Evolutionary conservation across 1,140 invertebrate genomes (phyloP).

Genomic region (Eufriesea mexicana): DNA sequence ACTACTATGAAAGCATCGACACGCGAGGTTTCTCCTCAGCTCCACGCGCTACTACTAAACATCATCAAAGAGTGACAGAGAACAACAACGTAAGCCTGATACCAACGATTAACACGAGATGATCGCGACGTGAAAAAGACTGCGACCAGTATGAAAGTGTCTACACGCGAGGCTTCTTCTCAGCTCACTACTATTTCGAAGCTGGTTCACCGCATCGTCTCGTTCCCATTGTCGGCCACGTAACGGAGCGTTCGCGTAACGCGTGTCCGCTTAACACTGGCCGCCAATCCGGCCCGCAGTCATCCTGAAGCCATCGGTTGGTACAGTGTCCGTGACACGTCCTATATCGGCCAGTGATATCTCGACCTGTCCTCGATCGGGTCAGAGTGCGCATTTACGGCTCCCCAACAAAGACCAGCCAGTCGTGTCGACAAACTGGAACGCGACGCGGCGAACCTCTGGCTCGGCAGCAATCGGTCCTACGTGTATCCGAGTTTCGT

Average conservation of each 20-base stretch:
- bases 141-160: too few relatives aligned
- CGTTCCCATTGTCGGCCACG: conserved; percentile 20
- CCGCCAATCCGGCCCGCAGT: conserved; percentile 4
- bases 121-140: too few relatives aligned
- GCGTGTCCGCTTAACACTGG: not conserved
- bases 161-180: too few relatives aligned
- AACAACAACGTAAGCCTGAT: too few relatives aligned
- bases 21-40: too few relatives aligned
- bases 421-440: conserved; percentile 24
- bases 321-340: conserved; percentile 43
- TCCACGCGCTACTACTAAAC: too few relatives aligned
- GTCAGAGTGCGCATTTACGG: conserved; percentile 29
- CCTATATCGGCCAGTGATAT: conserved; percentile 24
- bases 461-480: not conserved
- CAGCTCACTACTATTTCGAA: not conserved
- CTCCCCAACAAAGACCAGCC: not conserved
- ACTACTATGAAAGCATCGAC: too few relatives aligned
- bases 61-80: too few relatives aligned
- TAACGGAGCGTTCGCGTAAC: conserved; percentile 36
- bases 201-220: not conserved
- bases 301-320: conserved; percentile 23
- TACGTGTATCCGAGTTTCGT: too few relatives aligned
- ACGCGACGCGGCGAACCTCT: not conserved
- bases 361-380: conserved; percentile 29
- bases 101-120: too few relatives aligned